These are phyloP conservation scores for Eptesicus fuscus DNA, from an alignment of 2,113 vertebrate genomes.

Conservation along the genomic window DNA sequence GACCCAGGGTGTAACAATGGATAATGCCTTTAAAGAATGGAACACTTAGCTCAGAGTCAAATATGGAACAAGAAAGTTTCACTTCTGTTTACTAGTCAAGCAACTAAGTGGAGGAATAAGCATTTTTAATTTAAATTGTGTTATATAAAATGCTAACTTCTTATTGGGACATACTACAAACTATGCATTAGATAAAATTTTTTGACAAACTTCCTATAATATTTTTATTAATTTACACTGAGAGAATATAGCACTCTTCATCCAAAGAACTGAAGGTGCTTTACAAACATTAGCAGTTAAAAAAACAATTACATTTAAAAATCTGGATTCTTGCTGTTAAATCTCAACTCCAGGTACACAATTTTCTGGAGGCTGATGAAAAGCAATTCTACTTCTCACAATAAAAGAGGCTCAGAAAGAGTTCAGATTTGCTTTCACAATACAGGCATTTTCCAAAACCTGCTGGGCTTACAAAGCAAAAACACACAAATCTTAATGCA, in stretches of 20 bases:
- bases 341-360: constrained; percentile 50
- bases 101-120: constrained; percentile 51
- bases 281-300: constrained; percentile 74
- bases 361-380: constrained; percentile 55
- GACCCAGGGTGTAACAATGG: not conserved
- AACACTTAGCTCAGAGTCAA: constrained; percentile 30
- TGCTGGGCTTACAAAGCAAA: constrained; percentile 61
- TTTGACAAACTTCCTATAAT: constrained; percentile 74
- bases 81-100: constrained; percentile 60
- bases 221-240: constrained; percentile 75
- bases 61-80: constrained; percentile 39
- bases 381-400: constrained; percentile 53
- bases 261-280: constrained; percentile 69
- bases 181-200: constrained; percentile 64
- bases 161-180: constrained; percentile 58
- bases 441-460: constrained; percentile 62
- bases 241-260: constrained; percentile 69
- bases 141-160: constrained; percentile 64
- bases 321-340: constrained; percentile 64
- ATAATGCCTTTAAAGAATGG: constrained; percentile 15
- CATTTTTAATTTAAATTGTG: constrained; percentile 53
- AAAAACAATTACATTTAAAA: constrained; percentile 73
- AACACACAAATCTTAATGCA: constrained; percentile 57
- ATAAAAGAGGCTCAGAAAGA: constrained; percentile 47
- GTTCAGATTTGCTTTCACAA: constrained; percentile 59